Conservation (phyloP, 1,140 invertebrate genomes). For the Phortica variegata region DNA sequence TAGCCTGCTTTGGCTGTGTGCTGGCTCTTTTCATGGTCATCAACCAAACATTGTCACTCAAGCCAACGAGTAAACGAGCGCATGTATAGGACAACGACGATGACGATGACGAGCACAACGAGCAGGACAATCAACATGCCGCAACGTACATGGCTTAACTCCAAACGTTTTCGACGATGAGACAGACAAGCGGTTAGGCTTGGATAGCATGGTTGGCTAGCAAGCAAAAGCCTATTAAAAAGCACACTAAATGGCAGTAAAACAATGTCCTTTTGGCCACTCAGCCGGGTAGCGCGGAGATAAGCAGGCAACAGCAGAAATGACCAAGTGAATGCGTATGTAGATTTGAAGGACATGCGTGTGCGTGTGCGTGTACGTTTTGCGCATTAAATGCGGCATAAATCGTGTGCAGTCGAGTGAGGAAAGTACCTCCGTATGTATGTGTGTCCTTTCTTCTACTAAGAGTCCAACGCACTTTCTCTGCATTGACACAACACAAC, state of each 20-base stretch:
- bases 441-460: too few species aligned
- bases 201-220: constrained; percentile 1
- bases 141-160: too few species aligned
- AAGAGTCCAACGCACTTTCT: too few species aligned
- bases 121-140: too few species aligned
- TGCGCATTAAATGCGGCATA: background rate
- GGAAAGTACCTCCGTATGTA: background rate
- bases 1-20: constrained; percentile 2
- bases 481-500: too few species aligned
- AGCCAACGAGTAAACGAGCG: constrained; percentile 49
- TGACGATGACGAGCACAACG: constrained; percentile 16
- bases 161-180: background rate
- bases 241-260: constrained; percentile 48
- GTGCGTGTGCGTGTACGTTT: too few species aligned
- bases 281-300: too few species aligned
- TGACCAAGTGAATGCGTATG: too few species aligned
- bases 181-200: constrained; percentile 1
- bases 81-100: constrained; percentile 42
- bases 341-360: too few species aligned
- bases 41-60: constrained; percentile 30
- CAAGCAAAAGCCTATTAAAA: constrained; percentile 46
- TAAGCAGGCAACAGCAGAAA: too few species aligned
- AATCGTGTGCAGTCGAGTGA: background rate
- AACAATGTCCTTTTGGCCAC: constrained; percentile 29
- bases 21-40: too few species aligned